Percentiles rank a stretch among this genome's conserved stretches.
These are phyloP conservation scores for Eristalis tenax DNA, from an alignment of 2,888 invertebrate genomes.

Conservation along the genomic window DNA sequence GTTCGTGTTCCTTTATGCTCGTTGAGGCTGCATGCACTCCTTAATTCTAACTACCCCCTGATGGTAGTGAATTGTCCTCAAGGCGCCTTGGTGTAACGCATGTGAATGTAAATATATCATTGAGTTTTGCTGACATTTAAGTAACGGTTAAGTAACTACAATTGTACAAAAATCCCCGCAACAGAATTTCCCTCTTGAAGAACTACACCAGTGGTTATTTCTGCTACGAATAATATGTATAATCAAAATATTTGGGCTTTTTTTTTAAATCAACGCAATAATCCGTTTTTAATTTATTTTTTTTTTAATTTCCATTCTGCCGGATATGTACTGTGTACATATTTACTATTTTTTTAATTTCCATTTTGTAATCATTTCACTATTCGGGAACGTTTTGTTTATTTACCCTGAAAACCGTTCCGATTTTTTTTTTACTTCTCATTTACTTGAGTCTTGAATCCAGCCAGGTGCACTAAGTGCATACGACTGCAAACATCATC, in stretches of 20 bases:
- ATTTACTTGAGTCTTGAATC: conserved; percentile 6
- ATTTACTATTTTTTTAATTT: background rate
- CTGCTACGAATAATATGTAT: too few species aligned
- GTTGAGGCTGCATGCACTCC: too few species aligned
- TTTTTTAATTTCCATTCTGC: conserved; percentile 1
- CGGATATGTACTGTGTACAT: background rate
- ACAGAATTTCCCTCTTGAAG: too few species aligned
- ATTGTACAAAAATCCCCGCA: too few species aligned
- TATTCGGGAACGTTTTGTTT: conserved; percentile 30
- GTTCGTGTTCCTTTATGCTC: too few species aligned
- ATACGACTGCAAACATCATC: conserved; percentile 32
- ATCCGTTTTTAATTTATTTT: background rate
- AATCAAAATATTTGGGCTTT: background rate
- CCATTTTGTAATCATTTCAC: conserved; percentile 9
- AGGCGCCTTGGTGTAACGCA: too few species aligned
- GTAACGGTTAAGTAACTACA: too few species aligned
- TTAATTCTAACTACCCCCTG: too few species aligned
- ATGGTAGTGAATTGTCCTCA: too few species aligned
- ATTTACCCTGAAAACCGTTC: conserved; percentile 42
- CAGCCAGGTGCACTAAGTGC: conserved; percentile 49
- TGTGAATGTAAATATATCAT: too few species aligned
- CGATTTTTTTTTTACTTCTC: background rate
- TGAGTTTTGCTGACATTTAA: too few species aligned
- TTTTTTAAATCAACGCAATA: background rate
- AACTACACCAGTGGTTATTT: too few species aligned